Evolutionary conservation across 2,888 invertebrate genomes (phyloP), one percentile per base, ranked within the genome.

Genomic region (Spisula solida): DNA sequence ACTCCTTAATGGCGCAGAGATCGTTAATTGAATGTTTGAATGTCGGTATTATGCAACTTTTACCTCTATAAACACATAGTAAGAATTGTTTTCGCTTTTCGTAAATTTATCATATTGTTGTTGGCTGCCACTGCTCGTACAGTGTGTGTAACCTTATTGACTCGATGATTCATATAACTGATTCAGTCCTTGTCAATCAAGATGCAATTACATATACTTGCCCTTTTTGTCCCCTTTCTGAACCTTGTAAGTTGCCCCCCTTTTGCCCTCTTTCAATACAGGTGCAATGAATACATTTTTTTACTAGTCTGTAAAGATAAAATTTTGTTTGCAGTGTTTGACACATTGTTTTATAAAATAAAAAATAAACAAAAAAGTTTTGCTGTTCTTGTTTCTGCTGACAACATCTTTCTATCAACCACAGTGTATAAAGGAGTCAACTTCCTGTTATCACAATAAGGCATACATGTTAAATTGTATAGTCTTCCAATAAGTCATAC

Each of bases 291-390:
- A 48, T 84, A 75, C 56, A 48, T 78, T 81, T 86, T 81, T 81
- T 55, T 66, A 48, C 82, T 60, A 82, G 83, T 83, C 70, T 87
- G 29, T 80, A 60, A 75, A 82, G 87, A 83, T 66, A 79, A 48
- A 81, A 60, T 31, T 86, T 85, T 82, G 90, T 90, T 90, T 90
- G 90, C 90, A 60, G 90, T 90, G 90, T 88, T 78, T 79, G 85
- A 86, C 85, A 85, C 85, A 79, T 90, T 87, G 87, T 89, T 89
- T 87, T 84, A 84, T 66, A 48, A 84, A 78, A 84, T 78, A 78
- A 84, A 84, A 82, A 70, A 83, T 70, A 83, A 83, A 75, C 83
- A 82, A 82, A 84, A 82, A 82, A 47, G 20, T 66, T 66, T 25
- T 66, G 25, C 25, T 66, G 10, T 66, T 66, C 25, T 66, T 66